A percentile compares a stretch with the other conserved stretches of the same genome.
These are phyloP conservation scores for Osmoderma eremita DNA, from an alignment of 2,888 invertebrate species.

Conservation along the genomic window DNA sequence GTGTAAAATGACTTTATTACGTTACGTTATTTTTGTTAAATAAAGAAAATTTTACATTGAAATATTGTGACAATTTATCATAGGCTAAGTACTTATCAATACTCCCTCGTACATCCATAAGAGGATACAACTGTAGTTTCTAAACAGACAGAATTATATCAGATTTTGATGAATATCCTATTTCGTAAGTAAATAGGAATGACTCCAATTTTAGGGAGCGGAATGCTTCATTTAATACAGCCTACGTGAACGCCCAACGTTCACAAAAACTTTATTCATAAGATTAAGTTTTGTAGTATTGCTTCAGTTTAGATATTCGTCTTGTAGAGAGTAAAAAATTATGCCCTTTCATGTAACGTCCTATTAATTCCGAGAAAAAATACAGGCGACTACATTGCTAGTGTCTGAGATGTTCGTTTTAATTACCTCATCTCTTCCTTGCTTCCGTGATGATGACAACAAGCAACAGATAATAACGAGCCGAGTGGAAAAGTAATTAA, in stretches of 20 bases:
- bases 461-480: slow-evolving; percentile 4
- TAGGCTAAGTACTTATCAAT: no score
- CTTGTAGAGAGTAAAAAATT: not conserved
- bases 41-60: no score
- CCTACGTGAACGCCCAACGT: not conserved
- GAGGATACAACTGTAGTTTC: no score
- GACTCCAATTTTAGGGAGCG: not conserved
- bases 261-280: slow-evolving; percentile 8
- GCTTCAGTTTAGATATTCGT: no score
- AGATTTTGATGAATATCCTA: not conserved
- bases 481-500: slow-evolving; percentile 16
- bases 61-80: no score
- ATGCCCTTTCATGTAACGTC: not conserved
- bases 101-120: no score
- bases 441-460: slow-evolving; percentile 8
- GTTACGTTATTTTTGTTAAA: no score
- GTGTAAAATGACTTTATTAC: no score
- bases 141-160: no score
- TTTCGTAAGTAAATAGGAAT: not conserved
- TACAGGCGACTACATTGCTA: not conserved
- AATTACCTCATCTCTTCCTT: slow-evolving; percentile 12
- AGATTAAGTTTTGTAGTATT: no score
- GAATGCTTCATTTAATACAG: not conserved
- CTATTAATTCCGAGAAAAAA: slow-evolving; percentile 2
- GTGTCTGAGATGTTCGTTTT: not conserved